These are phyloP conservation scores for Rutilus rutilus DNA, from an alignment of 2,113 vertebrate species.

Conservation along the genomic window DNA sequence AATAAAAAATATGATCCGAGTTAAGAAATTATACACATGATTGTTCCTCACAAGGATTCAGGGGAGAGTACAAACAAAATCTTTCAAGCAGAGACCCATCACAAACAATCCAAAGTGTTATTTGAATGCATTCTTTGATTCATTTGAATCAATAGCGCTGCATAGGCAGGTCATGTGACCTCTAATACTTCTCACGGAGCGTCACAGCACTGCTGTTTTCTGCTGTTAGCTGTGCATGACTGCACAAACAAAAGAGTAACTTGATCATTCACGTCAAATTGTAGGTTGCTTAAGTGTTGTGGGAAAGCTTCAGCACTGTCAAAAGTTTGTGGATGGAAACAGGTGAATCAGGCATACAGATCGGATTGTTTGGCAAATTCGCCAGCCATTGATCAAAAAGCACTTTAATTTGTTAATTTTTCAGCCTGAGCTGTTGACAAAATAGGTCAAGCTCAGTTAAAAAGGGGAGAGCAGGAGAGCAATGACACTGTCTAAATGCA, in stretches of 20 bases:
- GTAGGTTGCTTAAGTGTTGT: slow-evolving; percentile 58
- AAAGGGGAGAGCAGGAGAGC: slow-evolving; percentile 40
- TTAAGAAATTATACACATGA: neutral
- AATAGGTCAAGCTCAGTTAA: slow-evolving; percentile 75
- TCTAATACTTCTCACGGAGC: neutral
- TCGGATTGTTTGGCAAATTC: slow-evolving; percentile 52
- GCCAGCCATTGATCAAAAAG: slow-evolving; percentile 62
- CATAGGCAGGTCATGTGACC: neutral
- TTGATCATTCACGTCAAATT: slow-evolving; percentile 71
- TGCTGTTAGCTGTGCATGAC: slow-evolving; percentile 60
- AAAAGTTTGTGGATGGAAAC: slow-evolving; percentile 33
- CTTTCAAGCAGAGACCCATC: neutral
- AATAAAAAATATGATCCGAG: neutral
- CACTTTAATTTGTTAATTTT: slow-evolving; percentile 67
- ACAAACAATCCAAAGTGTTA: slow-evolving; percentile 13
- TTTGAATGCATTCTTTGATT: slow-evolving; percentile 29
- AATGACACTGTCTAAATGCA: slow-evolving; percentile 35
- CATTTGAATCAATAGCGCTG: slow-evolving; percentile 24
- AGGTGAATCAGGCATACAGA: neutral
- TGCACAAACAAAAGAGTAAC: slow-evolving; percentile 66
- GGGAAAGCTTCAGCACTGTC: slow-evolving; percentile 34
- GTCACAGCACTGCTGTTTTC: slow-evolving; percentile 39
- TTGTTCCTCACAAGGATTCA: neutral
- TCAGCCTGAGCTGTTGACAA: slow-evolving; percentile 69
- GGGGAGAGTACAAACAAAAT: neutral